Evolutionary conservation across 2,797 vertebrate species (phyloP), one percentile per base, ranked within the genome.

Genomic region (Sandelia bainsii): DNA sequence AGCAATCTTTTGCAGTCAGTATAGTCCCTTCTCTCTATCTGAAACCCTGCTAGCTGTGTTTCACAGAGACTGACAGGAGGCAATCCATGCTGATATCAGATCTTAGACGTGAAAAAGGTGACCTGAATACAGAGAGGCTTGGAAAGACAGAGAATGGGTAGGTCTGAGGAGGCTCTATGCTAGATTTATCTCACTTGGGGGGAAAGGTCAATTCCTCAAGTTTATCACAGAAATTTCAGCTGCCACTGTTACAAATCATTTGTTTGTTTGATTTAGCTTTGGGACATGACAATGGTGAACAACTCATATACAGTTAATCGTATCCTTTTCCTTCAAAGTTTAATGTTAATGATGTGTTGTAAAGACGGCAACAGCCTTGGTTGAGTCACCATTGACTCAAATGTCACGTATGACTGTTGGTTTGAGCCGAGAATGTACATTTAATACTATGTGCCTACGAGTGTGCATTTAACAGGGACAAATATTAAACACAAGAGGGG

Each of bases 51-150:
- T 52, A 81, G 85, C 68, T 72, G 70, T 80, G 86, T 90, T 88
- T 91, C 75, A 74, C 56, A 62, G 59, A 85, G 86, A 92, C 82
- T 92, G 92, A 93, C 90, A 91, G 89, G 72, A 91, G 71, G 79
- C 89, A 86, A 85, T 92, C 82, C 37, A 49, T 5, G 59, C 78
- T 75, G 79, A 90, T 91, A 92, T 85, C 88, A 85, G 83, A 91
- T 93, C 77, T 82, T 59, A 80, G 82, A 87, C 6, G 20, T 67
- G 68, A 62, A 77, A 75, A 84, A 78, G 77, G 71, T 84, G 73
- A 68, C 44, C 79, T 83, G 92, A 87, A 92, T 90, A 87, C 82
- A 77, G 78, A 93, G 54, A 75, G 45, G 79, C 68, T 75, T 58
- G 20, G 67, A 75, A 54, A 89, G 57, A 84, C 68, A 68, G 74